phyloP scores from a whole-genome alignment of 2,888 invertebrate species.

The Anaspis maculata region DNA sequence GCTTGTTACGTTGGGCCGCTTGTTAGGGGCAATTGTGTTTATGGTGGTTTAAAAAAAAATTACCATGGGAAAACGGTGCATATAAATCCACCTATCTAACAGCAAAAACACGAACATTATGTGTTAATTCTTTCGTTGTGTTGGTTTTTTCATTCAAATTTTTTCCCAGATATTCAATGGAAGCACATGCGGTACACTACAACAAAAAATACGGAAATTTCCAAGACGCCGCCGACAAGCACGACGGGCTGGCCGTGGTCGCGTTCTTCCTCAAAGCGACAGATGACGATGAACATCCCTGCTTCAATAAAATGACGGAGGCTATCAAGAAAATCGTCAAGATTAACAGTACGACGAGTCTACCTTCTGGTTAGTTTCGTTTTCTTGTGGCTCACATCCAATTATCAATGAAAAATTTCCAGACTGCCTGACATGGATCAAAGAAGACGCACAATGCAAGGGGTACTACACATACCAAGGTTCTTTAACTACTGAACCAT shows the following conservation, averaged over 20 bases:
- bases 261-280: slow-evolving; percentile 53
- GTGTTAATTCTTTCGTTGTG: too few species aligned
- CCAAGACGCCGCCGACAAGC: slow-evolving; percentile 56
- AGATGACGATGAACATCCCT: slow-evolving; percentile 38
- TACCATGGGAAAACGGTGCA: too few species aligned
- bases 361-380: slow-evolving; percentile 28
- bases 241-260: slow-evolving; percentile 63
- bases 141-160: background rate
- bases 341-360: slow-evolving; percentile 33
- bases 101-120: too few species aligned
- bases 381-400: background rate
- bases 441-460: slow-evolving; percentile 56
- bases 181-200: slow-evolving; percentile 73
- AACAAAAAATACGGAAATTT: slow-evolving; percentile 60
- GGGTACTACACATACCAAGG: slow-evolving; percentile 67
- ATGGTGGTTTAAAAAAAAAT: too few species aligned
- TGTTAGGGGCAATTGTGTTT: background rate
- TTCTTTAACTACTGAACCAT: slow-evolving; percentile 63
- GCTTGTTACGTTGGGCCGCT: background rate
- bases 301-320: slow-evolving; percentile 36
- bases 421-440: slow-evolving; percentile 64
- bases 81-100: too few species aligned
- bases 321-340: slow-evolving; percentile 37
- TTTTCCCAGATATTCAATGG: slow-evolving; percentile 56
- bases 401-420: slow-evolving; percentile 13